Evolutionary conservation across 2,888 invertebrate species (phyloP).

Genomic region (Drosophila affinis): DNA sequence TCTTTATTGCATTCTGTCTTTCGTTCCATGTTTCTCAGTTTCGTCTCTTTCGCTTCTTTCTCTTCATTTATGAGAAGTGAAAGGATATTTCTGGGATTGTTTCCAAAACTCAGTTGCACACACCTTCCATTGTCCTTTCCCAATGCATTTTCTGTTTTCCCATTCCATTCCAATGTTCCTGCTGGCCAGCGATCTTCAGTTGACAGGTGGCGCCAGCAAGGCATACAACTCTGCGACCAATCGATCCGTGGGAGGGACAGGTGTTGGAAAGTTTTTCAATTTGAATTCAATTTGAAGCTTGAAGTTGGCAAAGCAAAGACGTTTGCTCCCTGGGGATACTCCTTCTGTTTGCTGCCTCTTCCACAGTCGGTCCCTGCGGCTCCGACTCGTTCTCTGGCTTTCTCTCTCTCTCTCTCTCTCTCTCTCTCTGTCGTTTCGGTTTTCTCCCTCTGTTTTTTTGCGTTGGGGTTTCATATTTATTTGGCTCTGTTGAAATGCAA

Average conservation of each 20-base stretch:
- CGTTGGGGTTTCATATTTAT: conserved; percentile 40
- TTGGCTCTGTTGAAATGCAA: conserved; percentile 67
- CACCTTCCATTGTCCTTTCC: background rate
- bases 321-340: background rate
- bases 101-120: background rate
- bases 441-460: conserved; percentile 1
- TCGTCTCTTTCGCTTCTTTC: background rate
- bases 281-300: conserved; percentile 42
- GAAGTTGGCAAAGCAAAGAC: background rate
- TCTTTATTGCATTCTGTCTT: background rate
- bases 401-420: background rate
- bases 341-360: background rate
- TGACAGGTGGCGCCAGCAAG: conserved; percentile 31
- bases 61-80: background rate
- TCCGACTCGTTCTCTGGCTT: background rate
- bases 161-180: conserved; percentile 16
- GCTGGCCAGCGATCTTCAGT: conserved; percentile 36
- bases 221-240: conserved; percentile 2
- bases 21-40: background rate
- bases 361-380: background rate
- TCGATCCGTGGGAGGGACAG: background rate
- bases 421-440: background rate
- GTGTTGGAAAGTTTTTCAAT: conserved; percentile 31
- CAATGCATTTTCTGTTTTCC: no score
- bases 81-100: background rate